Conservation (phyloP, 2,113 vertebrate species). For the Recurvirostra avosetta region DNA sequence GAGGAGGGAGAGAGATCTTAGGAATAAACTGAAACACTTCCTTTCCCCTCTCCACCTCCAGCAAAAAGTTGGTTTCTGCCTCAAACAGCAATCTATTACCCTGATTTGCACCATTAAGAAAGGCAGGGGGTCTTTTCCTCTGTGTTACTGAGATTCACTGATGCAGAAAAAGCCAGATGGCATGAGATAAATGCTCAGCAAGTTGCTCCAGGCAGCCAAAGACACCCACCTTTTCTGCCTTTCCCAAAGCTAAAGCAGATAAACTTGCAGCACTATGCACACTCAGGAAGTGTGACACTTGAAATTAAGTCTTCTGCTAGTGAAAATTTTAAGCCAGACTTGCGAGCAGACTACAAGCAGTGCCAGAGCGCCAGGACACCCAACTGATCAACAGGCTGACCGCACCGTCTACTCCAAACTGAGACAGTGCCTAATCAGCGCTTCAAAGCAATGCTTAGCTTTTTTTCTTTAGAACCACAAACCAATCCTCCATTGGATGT, state of each 20-base stretch:
- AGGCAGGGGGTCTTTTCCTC: background rate
- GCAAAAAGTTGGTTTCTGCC: background rate
- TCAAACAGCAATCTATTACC: background rate
- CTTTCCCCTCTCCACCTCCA: background rate
- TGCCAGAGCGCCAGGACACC: background rate
- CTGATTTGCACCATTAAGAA: background rate
- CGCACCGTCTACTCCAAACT: accelerated
- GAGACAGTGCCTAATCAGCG: background rate
- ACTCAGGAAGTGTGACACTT: background rate
- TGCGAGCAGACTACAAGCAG: background rate
- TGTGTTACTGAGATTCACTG: background rate
- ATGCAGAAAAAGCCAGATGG: background rate
- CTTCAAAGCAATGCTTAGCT: background rate
- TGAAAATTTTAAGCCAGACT: background rate
- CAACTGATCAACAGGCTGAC: background rate
- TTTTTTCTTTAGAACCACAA: background rate
- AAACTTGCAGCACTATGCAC: background rate
- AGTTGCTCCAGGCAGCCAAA: background rate
- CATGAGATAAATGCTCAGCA: background rate
- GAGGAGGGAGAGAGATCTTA: background rate
- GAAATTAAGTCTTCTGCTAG: background rate
- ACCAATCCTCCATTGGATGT: background rate
- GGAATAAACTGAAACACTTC: background rate
- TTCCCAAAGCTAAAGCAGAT: background rate
- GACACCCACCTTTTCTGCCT: background rate